Evolutionary conservation across 2,797 vertebrate species (phyloP), one percentile per base, ranked within the genome.

Genomic region (Spondyliosoma cantharus): DNA sequence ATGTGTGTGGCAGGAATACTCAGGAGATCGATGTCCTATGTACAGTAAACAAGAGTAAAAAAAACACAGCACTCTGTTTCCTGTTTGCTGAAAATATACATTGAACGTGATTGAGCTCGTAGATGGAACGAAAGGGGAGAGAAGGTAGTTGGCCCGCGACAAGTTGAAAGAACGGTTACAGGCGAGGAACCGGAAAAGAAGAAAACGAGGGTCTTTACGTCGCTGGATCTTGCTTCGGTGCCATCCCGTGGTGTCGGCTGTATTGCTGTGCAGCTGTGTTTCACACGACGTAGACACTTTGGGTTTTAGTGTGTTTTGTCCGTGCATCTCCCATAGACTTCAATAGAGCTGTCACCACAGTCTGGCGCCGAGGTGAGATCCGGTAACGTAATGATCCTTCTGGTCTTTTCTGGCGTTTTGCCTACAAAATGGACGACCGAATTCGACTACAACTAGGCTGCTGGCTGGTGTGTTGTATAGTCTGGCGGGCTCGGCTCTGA

Each of bases 111-210:
- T 69, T 37, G 50, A 65, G 69, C 57, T 81, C 57, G 48, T 42
- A 76, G 91, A 93, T 91, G 93, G 86, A 93, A 93, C 84, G 90
- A 2, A 93, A 81, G 25, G 29, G 43, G 87, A 87, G 77, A 85
- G 91, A 93, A 93, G 95, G 95, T 92, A 95, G 95, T 91, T 93
- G 92, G 94, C 92, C 86, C 85, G 86, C 93, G 89, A 90, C 77
- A 87, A 89, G 88, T 80, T 90, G 86, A 57, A 80, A 75, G n/a
- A 53, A 74, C 57, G 75, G 65, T 73, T 53, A 24, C 68, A 78
- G 13, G 57, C 37, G 7, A 9, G 37, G 37, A 37, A 37, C 37
- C 37, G 8, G 11, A 9, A 32, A 7, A 37, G 9, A 37, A 37
- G 37, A 37, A 37, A 32, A 37, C 8, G 9, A 37, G 37, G 37